Evolutionary conservation across 2,113 vertebrate species (phyloP), one percentile per base, ranked within the genome.

Genomic region (Notothenia rossii): DNA sequence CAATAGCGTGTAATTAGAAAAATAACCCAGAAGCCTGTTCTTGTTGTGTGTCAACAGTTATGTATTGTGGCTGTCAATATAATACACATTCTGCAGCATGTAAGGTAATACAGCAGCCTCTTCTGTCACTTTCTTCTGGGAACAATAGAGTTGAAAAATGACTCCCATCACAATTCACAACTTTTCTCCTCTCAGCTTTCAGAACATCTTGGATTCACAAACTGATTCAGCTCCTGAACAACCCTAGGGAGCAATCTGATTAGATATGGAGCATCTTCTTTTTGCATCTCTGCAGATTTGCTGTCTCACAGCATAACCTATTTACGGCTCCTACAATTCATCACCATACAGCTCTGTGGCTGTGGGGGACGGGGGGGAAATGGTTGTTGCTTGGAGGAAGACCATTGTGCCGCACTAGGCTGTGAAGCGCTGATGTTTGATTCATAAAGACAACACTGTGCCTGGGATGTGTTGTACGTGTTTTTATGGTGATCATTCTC

Each of bases 91-190:
- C 20, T 51, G 49, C 33, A 58, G 66, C 56, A 4, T 81, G 87
- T 82, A 85, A 87, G 43, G 18, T 81, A 75, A 90, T 70, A 86
- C 73, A 33, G 15, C 22, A 9, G 58, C 25, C 40, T 70, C 71
- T 72, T 82, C 40, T 14, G 12, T 64, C 22, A 80, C 69, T 80
- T 61, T 74, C 36, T 60, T 67, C 33, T 17, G 7, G 11, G 15
- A 79, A 87, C 71, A 86, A 88, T 63, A 8, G 62, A 33, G 50
- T 20, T 78, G 86, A 86, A 88, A 81, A 86, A 82, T 45, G 20
- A 85, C 59, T 62, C 65, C 25, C 22, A n/a, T 53, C 36, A 55
- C 43, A 68, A 67, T 80, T 74, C 43, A 71, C 56, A 83, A 10
- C 76, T 65, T 72, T 72, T 67, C 67, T 59, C 18, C 22, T 6